phyloP scores from a whole-genome alignment of 2,888 invertebrate genomes.

The Sacculina carcini region DNA sequence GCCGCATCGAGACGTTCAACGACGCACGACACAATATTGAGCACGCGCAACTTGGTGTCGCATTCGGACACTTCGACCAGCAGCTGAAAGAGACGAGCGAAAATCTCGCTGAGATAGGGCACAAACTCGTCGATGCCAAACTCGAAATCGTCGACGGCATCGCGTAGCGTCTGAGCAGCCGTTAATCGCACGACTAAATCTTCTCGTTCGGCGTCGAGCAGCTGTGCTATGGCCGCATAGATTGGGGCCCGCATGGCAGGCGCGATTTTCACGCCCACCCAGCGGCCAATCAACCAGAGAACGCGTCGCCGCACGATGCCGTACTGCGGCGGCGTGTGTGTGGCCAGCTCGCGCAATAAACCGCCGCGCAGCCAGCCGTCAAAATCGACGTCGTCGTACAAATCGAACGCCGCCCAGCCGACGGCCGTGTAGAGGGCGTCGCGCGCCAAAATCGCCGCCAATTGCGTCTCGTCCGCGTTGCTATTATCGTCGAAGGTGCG shows the following conservation, averaged over 20 bases:
- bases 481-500: constrained; percentile 37
- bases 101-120: constrained; percentile 50
- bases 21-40: constrained; percentile 65
- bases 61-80: constrained; percentile 67
- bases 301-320: constrained; percentile 55
- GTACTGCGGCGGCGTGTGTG: constrained; percentile 53
- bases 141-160: constrained; percentile 71
- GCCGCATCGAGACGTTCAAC: constrained; percentile 57
- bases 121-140: constrained; percentile 63
- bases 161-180: constrained; percentile 54
- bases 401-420: constrained; percentile 59
- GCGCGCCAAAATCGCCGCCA: constrained; percentile 43
- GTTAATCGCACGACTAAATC: constrained; percentile 47
- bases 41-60: constrained; percentile 59
- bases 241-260: constrained; percentile 47
- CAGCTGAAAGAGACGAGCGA: constrained; percentile 50
- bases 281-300: constrained; percentile 52
- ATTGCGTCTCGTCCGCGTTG: constrained; percentile 40
- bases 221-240: constrained; percentile 43
- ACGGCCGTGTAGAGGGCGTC: constrained; percentile 85
- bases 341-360: constrained; percentile 50
- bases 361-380: constrained; percentile 70
- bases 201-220: constrained; percentile 42
- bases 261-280: constrained; percentile 48
- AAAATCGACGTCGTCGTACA: constrained; percentile 78